phyloP scores from a whole-genome alignment of 2,113 vertebrate genomes.

The Muntiacus muntjak region DNA sequence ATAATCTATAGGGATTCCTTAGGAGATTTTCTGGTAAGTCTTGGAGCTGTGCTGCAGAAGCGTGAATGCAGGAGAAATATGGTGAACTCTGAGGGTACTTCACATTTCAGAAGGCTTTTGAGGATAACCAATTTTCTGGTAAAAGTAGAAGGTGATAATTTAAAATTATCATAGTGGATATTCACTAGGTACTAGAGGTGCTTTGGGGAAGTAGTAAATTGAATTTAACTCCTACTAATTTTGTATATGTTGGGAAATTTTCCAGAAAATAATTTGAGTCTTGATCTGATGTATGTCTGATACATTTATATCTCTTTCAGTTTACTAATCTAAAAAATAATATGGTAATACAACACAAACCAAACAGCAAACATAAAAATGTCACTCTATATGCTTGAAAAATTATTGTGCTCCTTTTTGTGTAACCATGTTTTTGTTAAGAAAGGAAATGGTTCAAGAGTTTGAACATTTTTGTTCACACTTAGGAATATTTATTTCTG shows the following conservation, averaged over 20 bases:
- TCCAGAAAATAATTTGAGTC: neutral
- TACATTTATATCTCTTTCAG: neutral
- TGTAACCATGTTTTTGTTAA: neutral
- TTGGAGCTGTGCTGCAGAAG: neutral
- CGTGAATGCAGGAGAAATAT: neutral
- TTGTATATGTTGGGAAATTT: neutral
- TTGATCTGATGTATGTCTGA: neutral
- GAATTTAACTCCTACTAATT: neutral
- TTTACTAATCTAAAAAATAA: neutral
- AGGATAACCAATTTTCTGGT: neutral
- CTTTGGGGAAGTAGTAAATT: neutral
- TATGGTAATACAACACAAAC: neutral
- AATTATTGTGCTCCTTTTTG: neutral
- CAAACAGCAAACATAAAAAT: neutral
- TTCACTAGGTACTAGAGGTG: neutral
- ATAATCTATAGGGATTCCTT: neutral
- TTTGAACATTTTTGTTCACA: neutral
- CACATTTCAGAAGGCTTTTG: neutral
- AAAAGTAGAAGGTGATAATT: neutral
- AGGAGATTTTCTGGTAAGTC: rapidly evolving
- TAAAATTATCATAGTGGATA: neutral
- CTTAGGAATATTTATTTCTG: neutral
- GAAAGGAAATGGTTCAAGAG: neutral
- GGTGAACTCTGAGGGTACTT: neutral
- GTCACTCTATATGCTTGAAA: neutral